Evolutionary conservation across 1,140 invertebrate genomes (phyloP).

Genomic region (Lanistes nyassanus): DNA sequence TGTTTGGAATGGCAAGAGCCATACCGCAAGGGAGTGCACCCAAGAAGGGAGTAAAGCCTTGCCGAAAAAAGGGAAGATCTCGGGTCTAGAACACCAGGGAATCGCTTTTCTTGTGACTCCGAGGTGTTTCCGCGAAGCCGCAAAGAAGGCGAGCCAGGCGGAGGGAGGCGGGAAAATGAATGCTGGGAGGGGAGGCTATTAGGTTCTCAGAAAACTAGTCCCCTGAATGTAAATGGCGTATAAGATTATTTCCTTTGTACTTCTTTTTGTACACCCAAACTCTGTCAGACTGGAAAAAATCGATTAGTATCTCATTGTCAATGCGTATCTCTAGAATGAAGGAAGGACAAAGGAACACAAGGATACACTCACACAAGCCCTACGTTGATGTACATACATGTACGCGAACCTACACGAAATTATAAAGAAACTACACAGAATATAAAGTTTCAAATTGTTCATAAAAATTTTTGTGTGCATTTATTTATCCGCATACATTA

Average conservation of each 20-base stretch:
- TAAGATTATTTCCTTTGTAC: not conserved
- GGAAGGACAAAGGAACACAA: not conserved
- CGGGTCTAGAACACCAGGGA: not conserved
- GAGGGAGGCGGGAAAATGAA: not conserved
- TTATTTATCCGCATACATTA: not conserved
- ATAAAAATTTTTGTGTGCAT: no score
- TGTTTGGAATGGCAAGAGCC: conserved; percentile 12
- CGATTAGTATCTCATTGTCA: no score
- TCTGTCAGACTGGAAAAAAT: not conserved
- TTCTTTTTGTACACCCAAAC: not conserved
- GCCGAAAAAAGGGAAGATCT: not conserved
- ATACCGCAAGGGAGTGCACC: conserved; percentile 3
- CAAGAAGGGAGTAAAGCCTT: not conserved
- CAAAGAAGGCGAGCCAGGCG: not conserved
- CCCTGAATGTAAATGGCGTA: not conserved
- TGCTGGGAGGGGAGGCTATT: not conserved
- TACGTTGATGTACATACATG: not conserved
- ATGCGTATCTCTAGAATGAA: no score
- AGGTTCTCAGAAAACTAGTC: not conserved
- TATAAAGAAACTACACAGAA: no score
- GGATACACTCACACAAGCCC: not conserved
- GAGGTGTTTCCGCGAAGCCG: not conserved
- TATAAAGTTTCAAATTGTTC: no score
- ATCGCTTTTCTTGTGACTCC: conserved; percentile 4
- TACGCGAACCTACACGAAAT: no score